Base-by-base conservation (phyloP, 2,888 invertebrate species). In the Prostheceraeus crozeri region DNA sequence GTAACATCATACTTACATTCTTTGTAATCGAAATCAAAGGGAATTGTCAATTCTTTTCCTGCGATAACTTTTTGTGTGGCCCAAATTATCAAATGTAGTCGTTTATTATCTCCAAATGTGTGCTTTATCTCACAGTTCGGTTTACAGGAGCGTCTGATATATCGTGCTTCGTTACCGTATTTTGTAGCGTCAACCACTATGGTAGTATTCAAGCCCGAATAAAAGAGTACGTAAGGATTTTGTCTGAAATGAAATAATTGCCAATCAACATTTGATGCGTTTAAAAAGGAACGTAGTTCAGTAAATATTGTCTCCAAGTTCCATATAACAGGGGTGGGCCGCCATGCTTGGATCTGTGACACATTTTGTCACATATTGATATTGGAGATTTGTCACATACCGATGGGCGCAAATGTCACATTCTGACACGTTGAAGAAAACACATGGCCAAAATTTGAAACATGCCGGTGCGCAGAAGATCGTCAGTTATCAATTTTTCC, bases 141-240 rank as follows among this genome's bases (percentile, higher is more conserved):
- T 23, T 59, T 56, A 35, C 59, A 59, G 1, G 59, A 59, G 3
- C 59, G 55, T 19, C 59, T 30, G 28, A 59, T 35, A 28, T 35
- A 59, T 36, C 56, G 56, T 3, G 59, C 21, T 3, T 59, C 59
- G 21, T 30, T 35, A 21, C 56, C 56, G 23, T 35, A 21, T 3
- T 27, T 30, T 19, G n/a, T 30, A n/a, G 59, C 52, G 21, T 59
- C 54, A 21, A 59, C 36, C 4, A 59, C 35, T 2, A 16, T 16
- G 3, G 35, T 28, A 11, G 33, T 33, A 4, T 58, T 28, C 4
- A 59, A 27, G 21, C 57, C 57, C 11, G 57, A 59, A 56, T 59
- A 59, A 36, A 59, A 35, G 23, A 59, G 35, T 21, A 54, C 59
- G 57, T 59, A 59, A 4, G 59, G 59, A 59, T 59, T 58, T 25